These are phyloP conservation scores for Melierax canorus DNA, from an alignment of 2,113 vertebrate genomes.

Conservation along the genomic window DNA sequence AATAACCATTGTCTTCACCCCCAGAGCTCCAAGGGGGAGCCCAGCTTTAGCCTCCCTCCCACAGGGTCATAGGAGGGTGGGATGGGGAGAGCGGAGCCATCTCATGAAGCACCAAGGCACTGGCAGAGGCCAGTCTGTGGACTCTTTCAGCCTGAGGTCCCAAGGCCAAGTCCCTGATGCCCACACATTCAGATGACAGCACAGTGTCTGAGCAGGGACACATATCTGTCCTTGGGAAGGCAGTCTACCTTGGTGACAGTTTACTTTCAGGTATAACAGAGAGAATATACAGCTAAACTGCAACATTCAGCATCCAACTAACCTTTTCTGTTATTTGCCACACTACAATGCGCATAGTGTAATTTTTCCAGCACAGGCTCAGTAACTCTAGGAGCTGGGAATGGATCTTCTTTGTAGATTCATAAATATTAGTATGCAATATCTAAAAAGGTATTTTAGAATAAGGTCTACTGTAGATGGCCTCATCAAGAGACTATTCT, in stretches of 20 bases:
- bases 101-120: not conserved
- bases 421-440: not conserved
- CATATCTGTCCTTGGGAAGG: not conserved
- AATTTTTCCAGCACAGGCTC: not conserved
- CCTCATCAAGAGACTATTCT: not conserved
- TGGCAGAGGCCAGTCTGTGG: not conserved
- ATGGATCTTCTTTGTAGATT: not conserved
- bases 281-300: not conserved
- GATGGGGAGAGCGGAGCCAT: not conserved
- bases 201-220: not conserved
- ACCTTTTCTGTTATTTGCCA: not conserved
- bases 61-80: not conserved
- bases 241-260: not conserved
- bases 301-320: not conserved
- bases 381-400: not conserved
- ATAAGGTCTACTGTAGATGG: not conserved
- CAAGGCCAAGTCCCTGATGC: not conserved
- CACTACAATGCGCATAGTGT: no score
- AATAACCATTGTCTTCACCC: no score
- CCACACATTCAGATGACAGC: not conserved
- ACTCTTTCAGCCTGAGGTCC: not conserved
- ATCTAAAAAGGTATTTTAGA: not conserved
- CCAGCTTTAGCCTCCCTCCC: not conserved
- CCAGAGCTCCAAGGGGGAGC: not conserved
- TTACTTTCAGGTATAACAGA: not conserved